These are phyloP conservation scores for Lasioglossum malachurum DNA, from an alignment of 2,888 invertebrate genomes.

Conservation along the genomic window DNA sequence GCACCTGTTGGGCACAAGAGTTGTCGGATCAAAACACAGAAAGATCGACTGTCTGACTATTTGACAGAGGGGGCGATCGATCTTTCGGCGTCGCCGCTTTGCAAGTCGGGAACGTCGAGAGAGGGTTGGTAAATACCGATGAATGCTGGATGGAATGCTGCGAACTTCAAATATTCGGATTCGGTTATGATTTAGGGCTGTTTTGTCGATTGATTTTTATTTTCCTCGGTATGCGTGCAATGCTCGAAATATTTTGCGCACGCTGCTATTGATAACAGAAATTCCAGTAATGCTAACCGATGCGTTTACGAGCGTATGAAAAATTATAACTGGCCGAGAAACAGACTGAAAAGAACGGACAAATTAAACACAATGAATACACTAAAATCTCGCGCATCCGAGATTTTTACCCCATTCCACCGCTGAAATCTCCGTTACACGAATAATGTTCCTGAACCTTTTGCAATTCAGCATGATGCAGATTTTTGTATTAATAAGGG, in stretches of 20 bases:
- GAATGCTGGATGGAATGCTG: constrained; percentile 66
- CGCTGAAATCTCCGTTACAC: background rate
- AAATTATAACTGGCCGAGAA: background rate
- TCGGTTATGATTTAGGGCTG: constrained; percentile 61
- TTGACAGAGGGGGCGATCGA: constrained; percentile 58
- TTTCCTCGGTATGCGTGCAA: constrained; percentile 42
- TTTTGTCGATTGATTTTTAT: constrained; percentile 60
- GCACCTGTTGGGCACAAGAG: background rate
- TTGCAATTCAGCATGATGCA: background rate
- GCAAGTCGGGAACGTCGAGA: constrained; percentile 51
- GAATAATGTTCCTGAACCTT: background rate
- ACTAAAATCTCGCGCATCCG: background rate
- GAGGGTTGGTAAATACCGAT: constrained; percentile 59
- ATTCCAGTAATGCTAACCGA: background rate
- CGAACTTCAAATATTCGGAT: constrained; percentile 62
- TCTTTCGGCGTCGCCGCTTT: constrained; percentile 67
- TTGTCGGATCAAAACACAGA: constrained; percentile 45
- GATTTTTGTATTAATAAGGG: background rate
- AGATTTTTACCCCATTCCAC: background rate
- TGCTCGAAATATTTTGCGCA: constrained; percentile 21
- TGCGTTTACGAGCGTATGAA: too few species aligned
- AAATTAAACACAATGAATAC: background rate
- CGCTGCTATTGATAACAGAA: constrained; percentile 36
- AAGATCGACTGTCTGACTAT: constrained; percentile 53
- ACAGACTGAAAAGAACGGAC: background rate